Percentiles rank a stretch among this genome's conserved stretches.
phyloP scores from a whole-genome alignment of 2,113 vertebrate species.

The Seriola dumerili region DNA sequence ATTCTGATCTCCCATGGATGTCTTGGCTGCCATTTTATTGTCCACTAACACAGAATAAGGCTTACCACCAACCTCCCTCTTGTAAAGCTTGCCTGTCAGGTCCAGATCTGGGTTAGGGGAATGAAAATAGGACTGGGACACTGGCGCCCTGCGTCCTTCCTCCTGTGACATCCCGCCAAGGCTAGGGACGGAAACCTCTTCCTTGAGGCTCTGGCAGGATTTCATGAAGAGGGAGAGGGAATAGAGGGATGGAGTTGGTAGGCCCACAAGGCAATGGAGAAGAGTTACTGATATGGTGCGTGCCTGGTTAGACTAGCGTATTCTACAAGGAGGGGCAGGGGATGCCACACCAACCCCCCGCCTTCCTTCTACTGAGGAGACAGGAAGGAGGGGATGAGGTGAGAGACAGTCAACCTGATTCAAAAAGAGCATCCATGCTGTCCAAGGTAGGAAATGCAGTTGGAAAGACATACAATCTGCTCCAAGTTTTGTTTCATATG shows the following conservation, averaged over 20 bases:
- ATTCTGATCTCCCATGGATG: conserved; percentile 78
- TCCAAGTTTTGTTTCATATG: conserved; percentile 53
- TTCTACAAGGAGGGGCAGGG: conserved; percentile 67
- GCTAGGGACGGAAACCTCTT: conserved; percentile 86
- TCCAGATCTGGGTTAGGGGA: conserved; percentile 90
- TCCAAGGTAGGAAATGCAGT: conserved; percentile 54
- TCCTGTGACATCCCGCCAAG: conserved; percentile 93
- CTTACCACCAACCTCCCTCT: conserved; percentile 90
- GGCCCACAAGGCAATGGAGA: conserved; percentile 3
- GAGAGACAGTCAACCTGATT: conserved; percentile 79
- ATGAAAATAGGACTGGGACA: conserved; percentile 88
- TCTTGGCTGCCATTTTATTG: conserved; percentile 89
- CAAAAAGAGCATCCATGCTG: conserved; percentile 80
- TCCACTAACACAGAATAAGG: conserved; percentile 95
- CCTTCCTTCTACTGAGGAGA: conserved; percentile 76
- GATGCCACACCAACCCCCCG: conserved; percentile 73
- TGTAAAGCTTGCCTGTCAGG: conserved; percentile 92
- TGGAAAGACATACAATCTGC: conserved; percentile 66
- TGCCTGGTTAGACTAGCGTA: conserved; percentile 28
- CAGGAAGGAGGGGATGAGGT: conserved; percentile 76
- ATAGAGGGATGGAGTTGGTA: neutral
- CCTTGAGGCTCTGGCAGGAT: conserved; percentile 90
- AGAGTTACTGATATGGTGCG: conserved; percentile 22
- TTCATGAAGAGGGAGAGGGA: conserved; percentile 84
- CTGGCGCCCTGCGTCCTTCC: conserved; percentile 87